Evolutionary conservation across 2,888 invertebrate species (phyloP), one percentile per base, ranked within the genome.

Genomic region (Tinea pellionella): DNA sequence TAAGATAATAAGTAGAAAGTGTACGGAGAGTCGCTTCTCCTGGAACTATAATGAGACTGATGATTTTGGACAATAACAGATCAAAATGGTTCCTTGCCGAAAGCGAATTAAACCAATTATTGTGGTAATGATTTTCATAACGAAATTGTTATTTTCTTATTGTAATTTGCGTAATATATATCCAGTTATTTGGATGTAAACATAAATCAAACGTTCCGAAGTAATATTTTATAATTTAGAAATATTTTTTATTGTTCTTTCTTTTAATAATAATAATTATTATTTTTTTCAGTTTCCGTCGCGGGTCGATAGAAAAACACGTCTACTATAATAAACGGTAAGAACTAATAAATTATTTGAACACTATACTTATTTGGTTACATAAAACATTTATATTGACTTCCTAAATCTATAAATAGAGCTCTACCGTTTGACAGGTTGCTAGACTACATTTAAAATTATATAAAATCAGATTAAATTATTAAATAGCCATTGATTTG

Each of bases 371-470:
- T 37, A 37, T 37, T 37, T 37, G 30, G 30, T 30, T 37, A 37
- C 37, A 6, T 47, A 47, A 47, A 7, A 47, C 13, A 16, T 47
- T 47, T 47, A 53, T 19, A 16, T 53, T 18, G 11, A 53, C 53
- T 53, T 53, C 53, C 53, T 53, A 53, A 53, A 53, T 24, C 53
- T 53, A 53, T 53, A 19, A 53, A 53, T 53, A 53, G 53, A 53
- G n/a, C 4, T 47, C 1, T 37, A n/a, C n/a, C 37, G 13, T 9
- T 53, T 53, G 53, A 53, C 53, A 53, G 53, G 53, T 24, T 15
- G 53, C 16, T 24, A 11, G 18, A 53, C 47, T 15, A 15, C 12
- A 47, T 13, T 53, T 24, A 18, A 18, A 53, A 12, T 24, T 53
- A 53, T 53, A 24, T 53, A 53, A 53, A 53, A 24, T 53, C 19